Evolutionary conservation across 37 sponge, comb jelly and placozoan genomes (phyloP).

Genomic region (Amphimedon queenslandica): DNA sequence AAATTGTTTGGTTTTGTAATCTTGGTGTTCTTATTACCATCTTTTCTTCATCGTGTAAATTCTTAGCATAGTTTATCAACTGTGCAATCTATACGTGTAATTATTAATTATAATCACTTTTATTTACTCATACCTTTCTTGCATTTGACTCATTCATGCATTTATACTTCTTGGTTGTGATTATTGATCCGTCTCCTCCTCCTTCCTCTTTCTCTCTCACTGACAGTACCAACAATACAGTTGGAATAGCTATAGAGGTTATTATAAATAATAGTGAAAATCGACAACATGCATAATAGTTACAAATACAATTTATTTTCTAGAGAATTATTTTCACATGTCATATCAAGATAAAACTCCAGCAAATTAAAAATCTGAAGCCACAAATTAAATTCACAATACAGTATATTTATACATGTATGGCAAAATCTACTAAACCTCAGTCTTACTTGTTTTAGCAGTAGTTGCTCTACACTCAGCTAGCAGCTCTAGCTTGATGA

Average conservation of each 20-base stretch:
- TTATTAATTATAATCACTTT: neutral
- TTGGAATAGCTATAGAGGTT: conserved; percentile 38
- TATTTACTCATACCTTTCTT: conserved; percentile 24
- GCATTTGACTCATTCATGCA: conserved; percentile 48
- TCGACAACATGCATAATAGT: too few relatives aligned
- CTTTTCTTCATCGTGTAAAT: conserved; percentile 75
- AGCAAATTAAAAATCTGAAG: too few relatives aligned
- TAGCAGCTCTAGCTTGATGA: conserved; percentile 38
- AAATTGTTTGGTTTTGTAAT: conserved; percentile 41
- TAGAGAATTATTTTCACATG: too few relatives aligned
- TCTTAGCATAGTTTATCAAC: conserved; percentile 84
- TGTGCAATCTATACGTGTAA: conserved; percentile 50
- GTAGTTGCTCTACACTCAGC: conserved; percentile 39
- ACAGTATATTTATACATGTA: neutral
- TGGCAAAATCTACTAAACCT: neutral
- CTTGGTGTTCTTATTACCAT: conserved; percentile 54
- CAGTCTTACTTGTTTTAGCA: conserved; percentile 55
- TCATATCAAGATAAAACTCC: too few relatives aligned
- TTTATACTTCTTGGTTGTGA: conserved; percentile 34
- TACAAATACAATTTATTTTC: too few relatives aligned
- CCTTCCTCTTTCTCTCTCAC: conserved; percentile 29
- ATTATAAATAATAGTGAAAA: neutral
- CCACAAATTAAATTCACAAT: neutral
- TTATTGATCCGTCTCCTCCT: neutral
- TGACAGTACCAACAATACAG: conserved; percentile 32